These are phyloP conservation scores for Rhea americana DNA, from an alignment of 2,113 vertebrate genomes.

Conservation along the genomic window DNA sequence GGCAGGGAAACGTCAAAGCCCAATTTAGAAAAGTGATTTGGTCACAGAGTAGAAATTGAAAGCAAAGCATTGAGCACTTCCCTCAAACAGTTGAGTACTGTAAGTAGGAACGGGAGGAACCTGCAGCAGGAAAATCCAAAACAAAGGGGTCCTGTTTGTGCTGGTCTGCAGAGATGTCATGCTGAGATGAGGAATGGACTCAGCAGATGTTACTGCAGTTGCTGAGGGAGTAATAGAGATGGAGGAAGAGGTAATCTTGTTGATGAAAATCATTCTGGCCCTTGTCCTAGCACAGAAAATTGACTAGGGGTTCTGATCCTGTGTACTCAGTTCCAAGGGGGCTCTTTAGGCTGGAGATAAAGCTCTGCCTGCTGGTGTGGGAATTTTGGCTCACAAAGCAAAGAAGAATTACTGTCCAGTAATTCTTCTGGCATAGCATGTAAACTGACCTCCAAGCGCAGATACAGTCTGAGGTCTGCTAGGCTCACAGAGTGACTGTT, in stretches of 20 bases:
- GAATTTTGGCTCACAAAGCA: background rate
- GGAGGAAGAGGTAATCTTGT: background rate
- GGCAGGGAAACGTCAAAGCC: constrained; percentile 47
- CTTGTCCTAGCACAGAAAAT: background rate
- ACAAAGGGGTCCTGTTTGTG: background rate
- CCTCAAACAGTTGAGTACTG: background rate
- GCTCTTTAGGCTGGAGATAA: background rate
- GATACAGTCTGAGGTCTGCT: background rate
- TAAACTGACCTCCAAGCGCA: background rate
- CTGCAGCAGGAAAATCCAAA: background rate
- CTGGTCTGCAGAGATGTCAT: background rate
- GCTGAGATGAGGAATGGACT: background rate
- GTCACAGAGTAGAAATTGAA: background rate
- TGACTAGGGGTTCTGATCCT: background rate
- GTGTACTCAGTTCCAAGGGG: background rate
- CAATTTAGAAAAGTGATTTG: constrained; percentile 31
- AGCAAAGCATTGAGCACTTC: background rate
- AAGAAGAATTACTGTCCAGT: background rate
- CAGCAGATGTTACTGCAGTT: background rate
- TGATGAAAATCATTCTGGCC: background rate
- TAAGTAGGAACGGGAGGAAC: background rate
- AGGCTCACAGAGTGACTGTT: background rate
- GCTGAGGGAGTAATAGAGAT: background rate
- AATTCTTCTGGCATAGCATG: background rate
- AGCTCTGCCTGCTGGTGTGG: background rate